Base-by-base conservation (phyloP, 2,888 invertebrate species). In the Drosophila nigricruria region DNA sequence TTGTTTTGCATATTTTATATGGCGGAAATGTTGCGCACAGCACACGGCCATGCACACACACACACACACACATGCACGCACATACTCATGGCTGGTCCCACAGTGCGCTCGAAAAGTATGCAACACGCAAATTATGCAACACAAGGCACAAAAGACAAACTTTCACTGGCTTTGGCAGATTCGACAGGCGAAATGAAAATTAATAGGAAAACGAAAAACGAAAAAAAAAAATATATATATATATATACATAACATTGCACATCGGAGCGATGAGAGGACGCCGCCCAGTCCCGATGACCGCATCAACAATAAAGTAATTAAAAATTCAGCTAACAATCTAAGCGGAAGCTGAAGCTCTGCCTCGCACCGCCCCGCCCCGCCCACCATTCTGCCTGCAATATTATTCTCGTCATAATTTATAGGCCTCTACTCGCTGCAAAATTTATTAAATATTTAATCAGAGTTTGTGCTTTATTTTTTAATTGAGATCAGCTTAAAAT, bases 1-100 rank as follows among this genome's bases (percentile, higher is more conserved):
- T 87, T 86, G 84, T 82, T 86, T 88, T 86, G 86, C 86, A 86
- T 86, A 86, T 86, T 86, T 88, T 84, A 86, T 88, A 70, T 66
- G 61, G 83, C 89, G 82, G 74, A 88, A 85, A 81, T 85, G 88
- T 78, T 66, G 72, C 73, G 56, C 76, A 73, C 81, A 70, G 66
- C 73, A 67, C 50, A 61, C 60, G 60, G 30, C 30, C 40, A 52
- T 14, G 23, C 54, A 53, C 50, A 67, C 45, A 72, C 45, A 38
- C 50, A 47, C 36, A 63, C 45, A 61, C 45, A 59, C 43, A 70
- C 45, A 52, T 42, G 43, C 25, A 49, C 32, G 32, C 50, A 43
- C 27, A n/a, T 38, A 59, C 50, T 47, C 27, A 40, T 25, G 16
- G 12, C 3, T 42, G 32, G 60, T 18, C 36, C 50, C 70, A 57